phyloP scores from a whole-genome alignment of 2,113 vertebrate genomes.

The Pollachius pollachius region DNA sequence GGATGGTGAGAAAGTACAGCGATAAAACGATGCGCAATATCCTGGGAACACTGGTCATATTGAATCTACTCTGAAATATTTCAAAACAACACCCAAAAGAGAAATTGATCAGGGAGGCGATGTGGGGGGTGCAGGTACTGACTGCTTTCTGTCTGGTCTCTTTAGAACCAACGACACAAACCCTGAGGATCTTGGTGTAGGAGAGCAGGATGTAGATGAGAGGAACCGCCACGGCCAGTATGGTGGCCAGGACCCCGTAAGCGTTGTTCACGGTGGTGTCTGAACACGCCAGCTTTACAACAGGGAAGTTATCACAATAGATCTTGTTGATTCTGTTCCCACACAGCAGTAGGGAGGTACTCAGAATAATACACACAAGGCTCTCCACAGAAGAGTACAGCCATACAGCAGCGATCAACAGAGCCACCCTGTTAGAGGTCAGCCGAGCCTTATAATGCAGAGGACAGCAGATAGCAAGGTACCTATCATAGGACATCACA shows the following conservation, averaged over 20 bases:
- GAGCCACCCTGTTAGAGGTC: too few relatives aligned
- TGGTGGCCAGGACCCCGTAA: conserved; percentile 13
- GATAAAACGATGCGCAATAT: conserved; percentile 8
- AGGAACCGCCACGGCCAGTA: conserved; percentile 18
- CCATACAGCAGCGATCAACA: conserved; percentile 38
- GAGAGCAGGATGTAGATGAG: conserved; percentile 14
- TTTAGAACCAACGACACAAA: conserved; percentile 32
- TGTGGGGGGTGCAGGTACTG: too few relatives aligned
- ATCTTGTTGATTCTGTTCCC: conserved; percentile 50
- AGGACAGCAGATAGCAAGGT: too few relatives aligned
- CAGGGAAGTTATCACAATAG: conserved; percentile 48
- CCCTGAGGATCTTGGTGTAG: conserved; percentile 21
- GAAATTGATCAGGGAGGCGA: too few relatives aligned
- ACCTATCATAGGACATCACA: too few relatives aligned
- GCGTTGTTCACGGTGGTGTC: conserved; percentile 37
- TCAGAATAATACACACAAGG: conserved; percentile 19
- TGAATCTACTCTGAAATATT: too few relatives aligned
- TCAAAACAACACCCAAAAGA: too few relatives aligned
- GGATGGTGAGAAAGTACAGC: conserved; percentile 25
- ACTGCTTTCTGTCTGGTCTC: background rate
- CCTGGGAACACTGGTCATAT: conserved; percentile 3
- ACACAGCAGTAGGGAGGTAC: conserved; percentile 36
- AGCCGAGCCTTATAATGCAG: too few relatives aligned
- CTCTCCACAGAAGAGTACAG: conserved; percentile 20
- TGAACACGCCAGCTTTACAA: conserved; percentile 44